Evolutionary conservation across 35 echinoderm and acorn worm species (phyloP), one percentile per base, ranked within the genome.

Genomic region (Heliocidaris tuberculata): DNA sequence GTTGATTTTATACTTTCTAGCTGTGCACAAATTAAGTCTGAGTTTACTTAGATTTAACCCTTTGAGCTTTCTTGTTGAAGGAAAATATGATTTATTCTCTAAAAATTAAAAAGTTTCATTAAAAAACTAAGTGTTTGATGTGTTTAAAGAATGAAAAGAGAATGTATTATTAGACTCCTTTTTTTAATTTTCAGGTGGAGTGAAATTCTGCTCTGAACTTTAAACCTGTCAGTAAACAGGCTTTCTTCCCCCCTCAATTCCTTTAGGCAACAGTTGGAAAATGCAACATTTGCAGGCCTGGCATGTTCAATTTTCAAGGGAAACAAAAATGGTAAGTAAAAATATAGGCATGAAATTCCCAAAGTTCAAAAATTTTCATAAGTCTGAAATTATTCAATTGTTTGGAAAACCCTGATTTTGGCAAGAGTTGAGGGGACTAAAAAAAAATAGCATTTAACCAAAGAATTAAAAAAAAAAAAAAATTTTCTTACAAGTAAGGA

Each of bases 301-400:
- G 97, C 32, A 92, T 99, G 30, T 99, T 99, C 96, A 96, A 97
- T 95, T 95, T 96, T 85, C 96, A 97, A 95, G 96, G 98, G 8
- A 99, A 92, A 88, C 94, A 97, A 85, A 99, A 99, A 85, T 99
- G 98, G 98, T 99, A 96, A 95, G 88, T 94, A 56, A 56, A 56
- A 12, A 15, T n/a, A n/a, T n/a, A n/a, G n/a, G n/a, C n/a, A 2
- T 0, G 52, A 56, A 42, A 2, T 56, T n/a, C n/a, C 52, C 52
- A 56, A 56, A 56, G 52, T 56, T 2, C n/a, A 9, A 56, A 56
- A 12, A 13, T 56, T 15, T 56, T 42, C 35, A 42, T 1, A 42
- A 1, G 10, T 56, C 2, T 56, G 6, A 12, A 56, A 56, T 56
- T 15, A 56, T 56, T 2, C 1, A 12, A 56, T 9, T 56, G 52